Conservation (phyloP, 2,888 invertebrate genomes). For the Aleiodes alternator region DNA sequence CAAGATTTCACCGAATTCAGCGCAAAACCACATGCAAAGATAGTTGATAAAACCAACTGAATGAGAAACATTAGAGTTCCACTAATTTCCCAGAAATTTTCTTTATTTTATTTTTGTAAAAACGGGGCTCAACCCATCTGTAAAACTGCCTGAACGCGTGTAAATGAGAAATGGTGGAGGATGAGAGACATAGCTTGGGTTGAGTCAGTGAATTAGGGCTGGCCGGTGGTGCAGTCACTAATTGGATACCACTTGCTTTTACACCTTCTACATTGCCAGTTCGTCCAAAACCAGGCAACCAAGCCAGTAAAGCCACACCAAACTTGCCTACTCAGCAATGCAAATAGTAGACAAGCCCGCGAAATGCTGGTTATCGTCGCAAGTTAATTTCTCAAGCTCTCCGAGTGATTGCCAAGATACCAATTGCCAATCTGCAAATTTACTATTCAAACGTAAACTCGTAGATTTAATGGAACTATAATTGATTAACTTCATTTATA, state of each 20-base stretch:
- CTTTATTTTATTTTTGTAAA: not conserved
- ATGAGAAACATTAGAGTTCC: not conserved
- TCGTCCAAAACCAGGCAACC: slow-evolving; percentile 50
- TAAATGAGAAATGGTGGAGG: not conserved
- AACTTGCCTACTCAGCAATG: slow-evolving; percentile 61
- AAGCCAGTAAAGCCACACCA: slow-evolving; percentile 51
- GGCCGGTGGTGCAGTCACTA: slow-evolving; percentile 56
- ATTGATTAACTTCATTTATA: too few species aligned
- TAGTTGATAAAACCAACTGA: not conserved
- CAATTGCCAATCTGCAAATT: slow-evolving; percentile 6
- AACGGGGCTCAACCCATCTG: not conserved
- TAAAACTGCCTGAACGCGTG: slow-evolving; percentile 28
- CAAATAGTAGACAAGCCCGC: slow-evolving; percentile 54
- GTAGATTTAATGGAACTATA: too few species aligned
- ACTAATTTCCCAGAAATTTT: not conserved
- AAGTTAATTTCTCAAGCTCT: slow-evolving; percentile 31
- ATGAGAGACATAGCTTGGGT: not conserved
- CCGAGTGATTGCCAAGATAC: slow-evolving; percentile 30
- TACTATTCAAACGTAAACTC: not conserved
- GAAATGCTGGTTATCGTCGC: slow-evolving; percentile 42
- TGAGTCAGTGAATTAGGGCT: slow-evolving; percentile 46
- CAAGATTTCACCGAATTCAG: not conserved
- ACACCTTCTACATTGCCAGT: slow-evolving; percentile 57
- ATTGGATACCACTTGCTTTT: slow-evolving; percentile 66
- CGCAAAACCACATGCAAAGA: not conserved